Percentiles rank a stretch among this genome's conserved stretches.
phyloP scores from a whole-genome alignment of 2,797 vertebrate species.

The Propithecus perrieri region DNA sequence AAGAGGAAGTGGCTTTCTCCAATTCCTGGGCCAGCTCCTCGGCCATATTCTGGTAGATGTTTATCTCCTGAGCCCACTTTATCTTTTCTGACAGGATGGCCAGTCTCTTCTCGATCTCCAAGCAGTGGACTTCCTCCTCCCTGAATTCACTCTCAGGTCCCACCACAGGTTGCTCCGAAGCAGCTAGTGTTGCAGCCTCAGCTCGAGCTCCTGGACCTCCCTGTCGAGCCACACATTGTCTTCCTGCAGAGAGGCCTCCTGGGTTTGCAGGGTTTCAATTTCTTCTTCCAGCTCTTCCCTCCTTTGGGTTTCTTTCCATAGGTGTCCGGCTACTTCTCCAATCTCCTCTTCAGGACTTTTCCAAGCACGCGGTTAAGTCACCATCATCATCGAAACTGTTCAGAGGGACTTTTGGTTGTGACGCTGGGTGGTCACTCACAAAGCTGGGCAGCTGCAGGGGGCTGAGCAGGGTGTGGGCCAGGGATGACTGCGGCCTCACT shows the following conservation, averaged over 20 bases:
- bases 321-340: too few relatives aligned
- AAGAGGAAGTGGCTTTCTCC: background rate
- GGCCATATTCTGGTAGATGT: background rate
- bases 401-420: too few relatives aligned
- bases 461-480: background rate
- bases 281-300: too few relatives aligned
- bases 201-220: too few relatives aligned
- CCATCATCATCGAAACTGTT: too few relatives aligned
- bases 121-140: background rate
- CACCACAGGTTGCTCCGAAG: background rate
- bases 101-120: background rate
- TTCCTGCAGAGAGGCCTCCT: too few relatives aligned
- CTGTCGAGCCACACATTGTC: too few relatives aligned
- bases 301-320: too few relatives aligned
- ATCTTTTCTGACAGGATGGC: background rate
- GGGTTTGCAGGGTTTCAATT: too few relatives aligned
- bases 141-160: background rate
- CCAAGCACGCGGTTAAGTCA: too few relatives aligned
- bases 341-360: too few relatives aligned
- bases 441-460: background rate
- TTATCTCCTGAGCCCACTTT: background rate
- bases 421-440: background rate
- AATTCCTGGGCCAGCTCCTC: background rate
- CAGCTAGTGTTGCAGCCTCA: too few relatives aligned
- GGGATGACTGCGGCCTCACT: background rate